Conservation (phyloP, 2,888 invertebrate genomes). For the Reticulitermes lucifugus region DNA sequence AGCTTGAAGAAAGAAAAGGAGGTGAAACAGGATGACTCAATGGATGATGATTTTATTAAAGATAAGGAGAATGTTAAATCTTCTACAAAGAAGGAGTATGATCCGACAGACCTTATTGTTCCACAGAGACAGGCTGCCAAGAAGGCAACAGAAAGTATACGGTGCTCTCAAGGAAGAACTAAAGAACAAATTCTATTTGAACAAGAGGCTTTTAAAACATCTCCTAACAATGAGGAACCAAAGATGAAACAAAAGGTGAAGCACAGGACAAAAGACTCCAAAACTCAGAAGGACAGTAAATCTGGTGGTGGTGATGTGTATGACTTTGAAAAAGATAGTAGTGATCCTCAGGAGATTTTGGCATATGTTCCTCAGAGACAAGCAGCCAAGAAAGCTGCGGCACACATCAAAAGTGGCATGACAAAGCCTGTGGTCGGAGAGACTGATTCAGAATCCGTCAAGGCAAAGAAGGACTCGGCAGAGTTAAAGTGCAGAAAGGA, state of each 20-base stretch:
- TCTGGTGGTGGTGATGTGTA: constrained; percentile 67
- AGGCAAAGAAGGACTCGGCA: constrained; percentile 59
- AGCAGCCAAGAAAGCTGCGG: constrained; percentile 92
- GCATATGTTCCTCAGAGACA: constrained; percentile 91
- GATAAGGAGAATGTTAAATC: constrained; percentile 67
- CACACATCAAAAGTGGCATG: constrained; percentile 86
- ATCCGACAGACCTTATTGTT: constrained; percentile 85
- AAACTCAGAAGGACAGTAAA: constrained; percentile 50
- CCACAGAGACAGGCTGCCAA: constrained; percentile 92
- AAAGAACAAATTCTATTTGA: constrained; percentile 56
- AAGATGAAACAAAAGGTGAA: constrained; percentile 49
- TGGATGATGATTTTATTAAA: constrained; percentile 64
- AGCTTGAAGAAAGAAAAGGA: constrained; percentile 65
- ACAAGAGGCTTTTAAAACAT: constrained; percentile 49
- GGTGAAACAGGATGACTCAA: constrained; percentile 59
- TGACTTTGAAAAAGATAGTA: constrained; percentile 73
- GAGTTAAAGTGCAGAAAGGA: constrained; percentile 56
- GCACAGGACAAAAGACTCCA: constrained; percentile 48
- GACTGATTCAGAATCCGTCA: constrained; percentile 61
- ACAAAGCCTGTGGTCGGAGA: constrained; percentile 65
- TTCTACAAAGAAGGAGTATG: constrained; percentile 59
- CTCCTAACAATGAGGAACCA: constrained; percentile 32
- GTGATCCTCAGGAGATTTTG: constrained; percentile 72
- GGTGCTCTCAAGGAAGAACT: constrained; percentile 62
- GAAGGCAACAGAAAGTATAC: constrained; percentile 90